Conservation (phyloP, 2,797 vertebrate genomes). For the Uromys caudimaculatus region DNA sequence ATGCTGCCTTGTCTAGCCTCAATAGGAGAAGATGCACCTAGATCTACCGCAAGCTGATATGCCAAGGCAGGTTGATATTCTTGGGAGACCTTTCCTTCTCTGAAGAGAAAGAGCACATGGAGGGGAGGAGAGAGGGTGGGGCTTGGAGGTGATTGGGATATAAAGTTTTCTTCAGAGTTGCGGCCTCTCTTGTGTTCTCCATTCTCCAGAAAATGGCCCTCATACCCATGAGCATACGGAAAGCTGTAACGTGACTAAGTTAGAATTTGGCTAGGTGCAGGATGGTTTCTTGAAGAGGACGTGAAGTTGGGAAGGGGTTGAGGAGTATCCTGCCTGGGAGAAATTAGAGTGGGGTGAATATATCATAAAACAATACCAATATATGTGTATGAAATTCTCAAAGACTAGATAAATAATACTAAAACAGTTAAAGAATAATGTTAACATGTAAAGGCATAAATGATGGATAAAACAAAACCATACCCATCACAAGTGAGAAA, state of each 20-base stretch:
- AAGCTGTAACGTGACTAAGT: not conserved
- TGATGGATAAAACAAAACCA: not conserved
- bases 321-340: too few species aligned
- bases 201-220: not conserved
- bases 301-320: not conserved
- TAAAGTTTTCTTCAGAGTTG: not conserved
- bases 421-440: not conserved
- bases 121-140: not conserved
- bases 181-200: not conserved
- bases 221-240: not conserved
- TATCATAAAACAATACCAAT: too few species aligned
- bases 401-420: not conserved
- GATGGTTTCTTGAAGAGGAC: not conserved
- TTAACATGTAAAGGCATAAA: not conserved
- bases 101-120: not conserved
- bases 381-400: not conserved
- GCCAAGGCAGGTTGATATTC: not conserved
- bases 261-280: not conserved
- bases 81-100: not conserved
- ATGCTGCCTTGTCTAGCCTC: not conserved
- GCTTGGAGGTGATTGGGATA: not conserved
- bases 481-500: rapidly evolving
- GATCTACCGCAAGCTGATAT: not conserved
- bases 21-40: not conserved
- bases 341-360: not conserved